These are phyloP conservation scores for Sepiola atlantica DNA, from an alignment of 2,888 invertebrate genomes.

Conservation along the genomic window DNA sequence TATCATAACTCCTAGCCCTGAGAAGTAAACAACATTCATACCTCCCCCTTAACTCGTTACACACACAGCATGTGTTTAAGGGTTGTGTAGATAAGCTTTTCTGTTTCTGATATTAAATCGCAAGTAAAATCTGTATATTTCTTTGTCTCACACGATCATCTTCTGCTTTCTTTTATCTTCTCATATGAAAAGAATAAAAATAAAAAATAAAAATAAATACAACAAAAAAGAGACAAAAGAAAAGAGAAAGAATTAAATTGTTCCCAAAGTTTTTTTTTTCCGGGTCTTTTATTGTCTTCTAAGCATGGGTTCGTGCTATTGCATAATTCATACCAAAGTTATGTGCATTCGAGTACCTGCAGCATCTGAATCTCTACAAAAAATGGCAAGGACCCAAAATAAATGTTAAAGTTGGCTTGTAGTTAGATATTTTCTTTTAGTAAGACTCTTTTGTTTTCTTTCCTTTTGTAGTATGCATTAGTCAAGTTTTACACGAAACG, in stretches of 20 bases:
- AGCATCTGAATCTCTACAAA: not conserved
- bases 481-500: not conserved
- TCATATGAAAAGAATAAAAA: not conserved
- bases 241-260: not conserved
- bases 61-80: no score
- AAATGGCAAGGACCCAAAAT: not conserved
- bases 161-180: not conserved
- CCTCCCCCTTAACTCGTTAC: no score
- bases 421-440: not conserved
- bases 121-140: not conserved
- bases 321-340: not conserved
- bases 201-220: not conserved
- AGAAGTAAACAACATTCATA: no score
- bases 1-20: no score
- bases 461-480: not conserved
- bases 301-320: not conserved
- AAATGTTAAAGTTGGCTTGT: not conserved
- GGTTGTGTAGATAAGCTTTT: not conserved
- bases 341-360: not conserved
- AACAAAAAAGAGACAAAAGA: not conserved
- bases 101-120: not conserved
- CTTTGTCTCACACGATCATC: not conserved
- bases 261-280: not conserved
- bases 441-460: not conserved
- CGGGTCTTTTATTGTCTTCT: not conserved